These are phyloP conservation scores for Drosophila peninsularis DNA, from an alignment of 2,888 invertebrate genomes.

Conservation along the genomic window DNA sequence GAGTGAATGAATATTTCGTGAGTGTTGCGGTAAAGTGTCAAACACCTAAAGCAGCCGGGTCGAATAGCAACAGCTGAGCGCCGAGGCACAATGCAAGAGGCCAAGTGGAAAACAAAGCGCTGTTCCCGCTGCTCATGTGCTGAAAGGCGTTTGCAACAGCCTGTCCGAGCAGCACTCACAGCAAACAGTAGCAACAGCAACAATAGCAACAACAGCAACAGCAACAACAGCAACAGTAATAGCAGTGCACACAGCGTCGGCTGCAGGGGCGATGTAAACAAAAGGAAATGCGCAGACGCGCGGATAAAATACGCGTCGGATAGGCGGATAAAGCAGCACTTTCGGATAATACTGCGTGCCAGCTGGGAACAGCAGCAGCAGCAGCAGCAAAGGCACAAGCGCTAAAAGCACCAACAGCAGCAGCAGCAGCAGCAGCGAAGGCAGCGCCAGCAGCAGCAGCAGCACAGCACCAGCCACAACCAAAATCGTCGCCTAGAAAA, in stretches of 20 bases:
- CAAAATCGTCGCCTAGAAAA: slow-evolving; percentile 36
- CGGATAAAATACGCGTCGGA: slow-evolving; percentile 57
- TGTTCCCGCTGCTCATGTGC: slow-evolving; percentile 40
- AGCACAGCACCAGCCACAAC: slow-evolving; percentile 13
- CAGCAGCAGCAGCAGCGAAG: slow-evolving; percentile 4
- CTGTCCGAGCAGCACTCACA: slow-evolving; percentile 28
- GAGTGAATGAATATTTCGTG: slow-evolving; percentile 30
- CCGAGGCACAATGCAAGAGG: slow-evolving; percentile 23
- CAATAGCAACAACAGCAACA: not conserved
- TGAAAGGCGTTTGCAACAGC: slow-evolving; percentile 22
- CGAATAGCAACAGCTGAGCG: slow-evolving; percentile 37
- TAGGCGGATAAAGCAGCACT: slow-evolving; percentile 46
- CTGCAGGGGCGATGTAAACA: slow-evolving; percentile 65
- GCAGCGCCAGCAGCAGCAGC: slow-evolving; percentile 14
- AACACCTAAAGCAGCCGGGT: slow-evolving; percentile 50
- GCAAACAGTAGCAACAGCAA: slow-evolving; percentile 21
- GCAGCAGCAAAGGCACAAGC: slow-evolving; percentile 10
- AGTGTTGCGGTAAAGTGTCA: slow-evolving; percentile 65
- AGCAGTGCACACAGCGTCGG: slow-evolving; percentile 18
- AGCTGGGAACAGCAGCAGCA: slow-evolving; percentile 58
- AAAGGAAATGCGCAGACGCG: slow-evolving; percentile 59
- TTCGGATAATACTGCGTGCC: slow-evolving; percentile 44
- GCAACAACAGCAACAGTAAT: slow-evolving; percentile 1
- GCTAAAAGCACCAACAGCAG: slow-evolving; percentile 5
- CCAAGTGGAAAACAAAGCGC: slow-evolving; percentile 46